Conservation (phyloP, 2,797 vertebrate genomes). For the Steatocranus sp. region DNA sequence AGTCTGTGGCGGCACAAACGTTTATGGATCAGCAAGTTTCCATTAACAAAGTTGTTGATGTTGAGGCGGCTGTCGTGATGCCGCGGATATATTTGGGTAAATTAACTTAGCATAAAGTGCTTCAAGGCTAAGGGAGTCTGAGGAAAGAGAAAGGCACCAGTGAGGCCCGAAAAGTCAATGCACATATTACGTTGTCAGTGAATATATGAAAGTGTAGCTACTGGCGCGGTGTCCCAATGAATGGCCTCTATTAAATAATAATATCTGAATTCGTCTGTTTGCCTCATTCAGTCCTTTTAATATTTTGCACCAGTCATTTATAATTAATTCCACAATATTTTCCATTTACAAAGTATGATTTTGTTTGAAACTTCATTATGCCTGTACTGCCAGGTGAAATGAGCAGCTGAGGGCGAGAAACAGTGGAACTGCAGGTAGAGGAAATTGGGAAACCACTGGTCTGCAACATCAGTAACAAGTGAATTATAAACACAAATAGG, state of each 20-base stretch:
- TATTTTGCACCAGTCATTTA: background rate
- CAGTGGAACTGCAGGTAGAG: slow-evolving; percentile 59
- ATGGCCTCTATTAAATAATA: slow-evolving; percentile 48
- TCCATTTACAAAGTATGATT: slow-evolving; percentile 1
- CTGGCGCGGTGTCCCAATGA: slow-evolving; percentile 22
- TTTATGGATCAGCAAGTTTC: slow-evolving; percentile 98
- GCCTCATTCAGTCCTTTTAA: background rate
- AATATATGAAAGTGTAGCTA: slow-evolving; percentile 32
- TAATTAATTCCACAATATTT: slow-evolving; percentile 33
- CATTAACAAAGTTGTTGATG: slow-evolving; percentile 92
- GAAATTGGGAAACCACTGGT: slow-evolving; percentile 79
- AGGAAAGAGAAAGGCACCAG: slow-evolving; percentile 49
- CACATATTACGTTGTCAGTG: slow-evolving; percentile 44
- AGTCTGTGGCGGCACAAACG: slow-evolving; percentile 69
- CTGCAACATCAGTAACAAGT: slow-evolving; percentile 80
- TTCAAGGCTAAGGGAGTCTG: slow-evolving; percentile 67
- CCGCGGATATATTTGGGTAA: slow-evolving; percentile 83
- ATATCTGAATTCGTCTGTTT: background rate
- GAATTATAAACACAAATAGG: slow-evolving; percentile 86
- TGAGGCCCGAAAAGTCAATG: slow-evolving; percentile 65
- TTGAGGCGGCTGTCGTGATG: slow-evolving; percentile 52
- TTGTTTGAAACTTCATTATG: slow-evolving; percentile 39
- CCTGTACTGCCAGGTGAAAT: slow-evolving; percentile 5
- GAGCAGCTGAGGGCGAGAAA: slow-evolving; percentile 77
- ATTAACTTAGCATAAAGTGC: slow-evolving; percentile 85